Conservation (phyloP, 2,797 vertebrate species). For the Fistularia tabacaria region DNA sequence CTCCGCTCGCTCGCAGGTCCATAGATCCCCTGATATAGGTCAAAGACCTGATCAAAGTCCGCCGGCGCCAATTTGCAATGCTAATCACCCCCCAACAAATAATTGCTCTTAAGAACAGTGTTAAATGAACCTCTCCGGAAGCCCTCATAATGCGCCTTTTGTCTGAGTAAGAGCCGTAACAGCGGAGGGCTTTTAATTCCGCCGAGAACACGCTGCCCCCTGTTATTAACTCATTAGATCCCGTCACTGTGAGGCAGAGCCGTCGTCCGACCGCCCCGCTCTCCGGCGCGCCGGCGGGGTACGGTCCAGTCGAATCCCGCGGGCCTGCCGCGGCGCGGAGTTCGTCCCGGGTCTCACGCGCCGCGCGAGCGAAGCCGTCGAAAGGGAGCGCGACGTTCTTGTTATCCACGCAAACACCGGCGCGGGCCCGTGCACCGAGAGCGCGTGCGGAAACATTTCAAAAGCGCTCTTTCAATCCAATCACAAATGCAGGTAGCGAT, state of each 20-base stretch:
- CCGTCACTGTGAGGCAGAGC: conserved; percentile 51
- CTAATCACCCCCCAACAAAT: conserved; percentile 69
- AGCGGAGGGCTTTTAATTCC: conserved; percentile 59
- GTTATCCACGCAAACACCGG: conserved; percentile 34
- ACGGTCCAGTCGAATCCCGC: too few relatives aligned
- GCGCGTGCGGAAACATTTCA: conserved; percentile 12
- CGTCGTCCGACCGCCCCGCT: conserved; percentile 51
- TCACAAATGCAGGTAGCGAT: conserved; percentile 58
- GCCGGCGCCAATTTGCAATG: conserved; percentile 71
- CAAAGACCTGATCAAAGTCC: conserved; percentile 75
- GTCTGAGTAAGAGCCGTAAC: conserved; percentile 64
- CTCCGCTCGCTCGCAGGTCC: conserved; percentile 45
- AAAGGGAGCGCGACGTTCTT: too few relatives aligned
- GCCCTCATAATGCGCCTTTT: conserved; percentile 66
- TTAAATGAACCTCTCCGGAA: conserved; percentile 65
- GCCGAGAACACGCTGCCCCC: conserved; percentile 58
- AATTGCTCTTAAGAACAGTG: conserved; percentile 70
- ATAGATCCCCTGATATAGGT: conserved; percentile 72
- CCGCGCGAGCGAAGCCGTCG: too few relatives aligned
- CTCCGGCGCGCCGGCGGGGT: too few relatives aligned
- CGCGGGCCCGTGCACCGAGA: too few relatives aligned
- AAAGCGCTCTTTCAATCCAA: conserved; percentile 48
- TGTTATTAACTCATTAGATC: conserved; percentile 70
- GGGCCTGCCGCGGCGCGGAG: too few relatives aligned
- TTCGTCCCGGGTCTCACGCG: too few relatives aligned